A percentile compares a stretch with the other conserved stretches of the same genome.
Conservation (phyloP, 2,797 vertebrate genomes). For the Balearica regulorum region DNA sequence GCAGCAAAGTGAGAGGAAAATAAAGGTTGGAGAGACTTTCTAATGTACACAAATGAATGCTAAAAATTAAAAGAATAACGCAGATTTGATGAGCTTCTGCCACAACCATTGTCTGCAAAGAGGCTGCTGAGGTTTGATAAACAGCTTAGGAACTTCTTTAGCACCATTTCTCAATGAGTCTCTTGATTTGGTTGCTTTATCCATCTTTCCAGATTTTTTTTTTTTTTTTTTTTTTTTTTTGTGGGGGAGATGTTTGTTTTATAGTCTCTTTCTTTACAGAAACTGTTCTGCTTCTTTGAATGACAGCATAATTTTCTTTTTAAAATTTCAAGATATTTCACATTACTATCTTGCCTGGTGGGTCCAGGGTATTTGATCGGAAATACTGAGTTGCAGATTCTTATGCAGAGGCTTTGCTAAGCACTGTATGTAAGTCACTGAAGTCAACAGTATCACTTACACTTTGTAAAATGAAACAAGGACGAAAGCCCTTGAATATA, state of each 20-base stretch:
- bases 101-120: constrained; percentile 1
- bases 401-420: background rate
- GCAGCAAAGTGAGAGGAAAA: background rate
- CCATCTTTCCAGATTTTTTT: background rate
- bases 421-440: background rate
- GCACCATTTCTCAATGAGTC: background rate
- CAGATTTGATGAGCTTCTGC: constrained; percentile 22
- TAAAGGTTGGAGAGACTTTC: background rate
- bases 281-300: background rate
- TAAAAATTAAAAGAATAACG: constrained; percentile 43
- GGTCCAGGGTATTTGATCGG: background rate
- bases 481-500: background rate
- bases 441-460: background rate
- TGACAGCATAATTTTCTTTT: background rate
- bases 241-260: background rate
- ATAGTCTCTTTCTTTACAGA: background rate
- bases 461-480: background rate
- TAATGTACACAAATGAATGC: background rate
- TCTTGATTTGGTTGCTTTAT: background rate
- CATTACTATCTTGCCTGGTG: background rate
- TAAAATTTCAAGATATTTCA: background rate
- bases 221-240: background rate
- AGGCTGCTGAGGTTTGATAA: constrained; percentile 45
- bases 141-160: constrained; percentile 28
- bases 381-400: background rate